Evolutionary conservation across 1,140 invertebrate genomes (phyloP), one percentile per base, ranked within the genome.

Genomic region (Fopius arisanus): DNA sequence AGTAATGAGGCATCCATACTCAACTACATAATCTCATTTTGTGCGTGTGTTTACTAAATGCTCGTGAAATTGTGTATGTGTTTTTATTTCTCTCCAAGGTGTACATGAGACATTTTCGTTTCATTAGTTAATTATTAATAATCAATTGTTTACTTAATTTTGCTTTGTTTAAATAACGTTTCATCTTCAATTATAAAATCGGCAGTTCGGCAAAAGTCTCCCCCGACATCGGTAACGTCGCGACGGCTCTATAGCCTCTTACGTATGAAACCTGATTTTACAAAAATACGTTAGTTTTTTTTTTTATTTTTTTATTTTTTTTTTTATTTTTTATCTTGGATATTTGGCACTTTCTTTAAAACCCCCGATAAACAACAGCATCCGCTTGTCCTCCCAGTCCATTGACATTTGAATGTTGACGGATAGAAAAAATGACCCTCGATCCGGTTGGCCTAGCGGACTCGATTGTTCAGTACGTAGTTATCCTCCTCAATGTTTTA

Each of bases 181-280:
- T 41, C 37, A 72, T 69, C 33, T 66, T 75, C 70, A 75, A 37
- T 75, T 72, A 87, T 84, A 87, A 88, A 87, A 87, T 86, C 81
- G 86, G 86, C 85, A 87, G 86, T 88, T 87, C 81, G 81, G 81
- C 71, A 77, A 63, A 73, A 63, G 28, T 76, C 66, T 74, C 33
- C 51, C 43, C 41, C 63, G 63, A 73, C 67, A 62, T 68, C 31
- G 28, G 41, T 73, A 65, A 65, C 48, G 66, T 40, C 51, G 33
- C 37, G 33, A 29, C 19, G 66, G 72, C 65, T 73, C 65, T 73
- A 48, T 48, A 63, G 75, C 81, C 82, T 80, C 40, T 66, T 86
- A 86, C 83, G 84, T 86, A 88, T 88, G 85, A 87, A 88, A 88
- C 80, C 84, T 85, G 83, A 86, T 86, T 76, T 88, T 88, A 88